Conservation (phyloP, 2,113 vertebrate genomes). For the Pituophis catenifer region DNA sequence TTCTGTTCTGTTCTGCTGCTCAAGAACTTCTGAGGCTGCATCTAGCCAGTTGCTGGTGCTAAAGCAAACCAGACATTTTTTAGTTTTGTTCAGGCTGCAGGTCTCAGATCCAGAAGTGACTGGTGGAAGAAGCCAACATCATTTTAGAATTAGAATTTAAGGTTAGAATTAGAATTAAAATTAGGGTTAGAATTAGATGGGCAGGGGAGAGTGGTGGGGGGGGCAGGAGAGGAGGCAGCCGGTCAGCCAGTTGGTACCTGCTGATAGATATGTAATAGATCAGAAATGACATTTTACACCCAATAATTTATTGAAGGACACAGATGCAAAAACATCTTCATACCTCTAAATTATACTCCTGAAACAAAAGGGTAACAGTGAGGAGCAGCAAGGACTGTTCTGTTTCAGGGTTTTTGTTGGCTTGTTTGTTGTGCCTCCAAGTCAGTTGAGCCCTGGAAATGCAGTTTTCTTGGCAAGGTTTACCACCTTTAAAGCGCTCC, state of each 20-base stretch:
- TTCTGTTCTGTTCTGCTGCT: background rate
- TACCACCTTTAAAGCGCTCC: background rate
- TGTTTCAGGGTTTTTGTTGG: background rate
- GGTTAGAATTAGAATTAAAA: no score
- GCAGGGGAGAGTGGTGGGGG: no score
- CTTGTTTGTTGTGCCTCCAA: background rate
- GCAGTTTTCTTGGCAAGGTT: background rate
- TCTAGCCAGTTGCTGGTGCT: no score
- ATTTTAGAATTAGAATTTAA: background rate
- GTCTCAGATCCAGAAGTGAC: background rate
- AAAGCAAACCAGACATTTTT: background rate
- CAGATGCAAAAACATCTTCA: background rate
- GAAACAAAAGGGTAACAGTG: background rate
- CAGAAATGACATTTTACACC: background rate
- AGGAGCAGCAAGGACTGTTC: background rate
- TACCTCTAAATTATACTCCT: background rate
- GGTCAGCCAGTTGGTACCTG: background rate
- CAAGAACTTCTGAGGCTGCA: background rate
- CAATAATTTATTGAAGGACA: background rate
- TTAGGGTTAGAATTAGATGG: no score
- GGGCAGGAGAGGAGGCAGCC: background rate
- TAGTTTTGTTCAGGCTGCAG: background rate
- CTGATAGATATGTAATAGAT: background rate
- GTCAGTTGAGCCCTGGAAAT: background rate
- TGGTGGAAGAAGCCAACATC: background rate